These are phyloP conservation scores for Drosophila monieri DNA, from an alignment of 2,888 invertebrate species.

Conservation along the genomic window DNA sequence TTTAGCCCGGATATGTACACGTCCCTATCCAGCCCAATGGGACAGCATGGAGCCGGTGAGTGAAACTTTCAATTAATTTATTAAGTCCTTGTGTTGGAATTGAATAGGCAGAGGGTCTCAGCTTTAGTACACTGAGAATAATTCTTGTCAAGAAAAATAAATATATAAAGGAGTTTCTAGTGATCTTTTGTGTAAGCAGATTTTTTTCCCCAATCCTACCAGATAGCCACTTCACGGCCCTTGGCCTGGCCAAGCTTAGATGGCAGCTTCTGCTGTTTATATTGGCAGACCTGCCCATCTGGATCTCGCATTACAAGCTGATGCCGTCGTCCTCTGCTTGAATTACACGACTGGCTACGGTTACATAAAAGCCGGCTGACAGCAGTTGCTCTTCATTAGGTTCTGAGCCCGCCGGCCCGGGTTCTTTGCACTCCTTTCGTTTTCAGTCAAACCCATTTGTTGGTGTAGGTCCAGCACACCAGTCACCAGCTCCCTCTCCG, in stretches of 20 bases:
- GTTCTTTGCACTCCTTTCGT: slow-evolving; percentile 57
- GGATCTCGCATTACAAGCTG: slow-evolving; percentile 21
- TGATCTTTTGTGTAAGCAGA: slow-evolving; percentile 4
- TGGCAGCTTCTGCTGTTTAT: slow-evolving; percentile 66
- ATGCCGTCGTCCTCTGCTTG: slow-evolving; percentile 46
- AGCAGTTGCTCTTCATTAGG: slow-evolving; percentile 46
- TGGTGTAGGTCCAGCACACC: slow-evolving; percentile 31
- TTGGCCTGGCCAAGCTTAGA: slow-evolving; percentile 19
- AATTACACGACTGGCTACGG: slow-evolving; percentile 56
- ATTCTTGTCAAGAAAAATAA: neutral
- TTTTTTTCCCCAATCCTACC: slow-evolving; percentile 1
- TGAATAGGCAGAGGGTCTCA: neutral
- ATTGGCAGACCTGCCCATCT: slow-evolving; percentile 24
- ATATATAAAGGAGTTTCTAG: neutral
- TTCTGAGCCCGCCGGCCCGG: slow-evolving; percentile 10
- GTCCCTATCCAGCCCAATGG: slow-evolving; percentile 40
- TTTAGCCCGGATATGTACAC: slow-evolving; percentile 55
- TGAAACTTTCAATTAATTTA: slow-evolving; percentile 42
- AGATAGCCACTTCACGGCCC: slow-evolving; percentile 13
- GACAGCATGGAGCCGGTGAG: slow-evolving; percentile 59
- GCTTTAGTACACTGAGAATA: neutral
- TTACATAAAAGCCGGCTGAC: slow-evolving; percentile 51
- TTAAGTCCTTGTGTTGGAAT: neutral
- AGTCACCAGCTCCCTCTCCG: neutral
- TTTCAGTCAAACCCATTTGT: slow-evolving; percentile 27